These are phyloP conservation scores for Calvadosia cruxmelitensis DNA, from an alignment of 30 jellyfish, hydroid and myxozoan species.

Conservation along the genomic window DNA sequence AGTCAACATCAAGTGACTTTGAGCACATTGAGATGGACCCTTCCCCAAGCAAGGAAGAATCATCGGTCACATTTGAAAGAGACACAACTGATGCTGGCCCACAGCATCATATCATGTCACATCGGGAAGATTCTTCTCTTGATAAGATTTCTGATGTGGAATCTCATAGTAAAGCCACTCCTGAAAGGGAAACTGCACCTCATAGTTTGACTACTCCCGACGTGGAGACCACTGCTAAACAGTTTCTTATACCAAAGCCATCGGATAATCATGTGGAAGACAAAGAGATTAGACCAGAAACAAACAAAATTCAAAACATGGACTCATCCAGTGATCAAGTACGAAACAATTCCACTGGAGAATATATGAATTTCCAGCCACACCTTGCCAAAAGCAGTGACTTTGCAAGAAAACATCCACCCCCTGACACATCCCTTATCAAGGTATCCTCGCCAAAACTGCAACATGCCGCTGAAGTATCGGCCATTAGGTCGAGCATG, in stretches of 20 bases:
- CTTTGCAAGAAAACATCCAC: neutral
- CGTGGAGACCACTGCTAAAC: neutral
- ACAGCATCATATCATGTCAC: neutral
- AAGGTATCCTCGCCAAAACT: neutral
- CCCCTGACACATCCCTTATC: neutral
- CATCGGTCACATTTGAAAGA: no score
- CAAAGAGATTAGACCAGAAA: no score
- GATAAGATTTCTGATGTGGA: neutral
- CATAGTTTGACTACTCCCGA: neutral
- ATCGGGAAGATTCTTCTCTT: neutral
- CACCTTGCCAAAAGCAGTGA: neutral
- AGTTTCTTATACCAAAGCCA: no score
- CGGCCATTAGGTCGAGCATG: neutral
- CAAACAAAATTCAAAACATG: neutral
- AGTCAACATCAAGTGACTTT: neutral
- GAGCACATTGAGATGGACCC: neutral
- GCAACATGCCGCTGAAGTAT: neutral
- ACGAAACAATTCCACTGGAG: neutral
- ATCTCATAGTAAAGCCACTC: neutral
- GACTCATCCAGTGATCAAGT: neutral
- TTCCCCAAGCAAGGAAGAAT: no score
- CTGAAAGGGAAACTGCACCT: neutral
- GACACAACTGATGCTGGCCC: no score
- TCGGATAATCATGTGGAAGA: neutral
- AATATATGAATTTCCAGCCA: neutral